Base-by-base conservation (phyloP, 2,113 vertebrate species). In the Alethe castanea region DNA sequence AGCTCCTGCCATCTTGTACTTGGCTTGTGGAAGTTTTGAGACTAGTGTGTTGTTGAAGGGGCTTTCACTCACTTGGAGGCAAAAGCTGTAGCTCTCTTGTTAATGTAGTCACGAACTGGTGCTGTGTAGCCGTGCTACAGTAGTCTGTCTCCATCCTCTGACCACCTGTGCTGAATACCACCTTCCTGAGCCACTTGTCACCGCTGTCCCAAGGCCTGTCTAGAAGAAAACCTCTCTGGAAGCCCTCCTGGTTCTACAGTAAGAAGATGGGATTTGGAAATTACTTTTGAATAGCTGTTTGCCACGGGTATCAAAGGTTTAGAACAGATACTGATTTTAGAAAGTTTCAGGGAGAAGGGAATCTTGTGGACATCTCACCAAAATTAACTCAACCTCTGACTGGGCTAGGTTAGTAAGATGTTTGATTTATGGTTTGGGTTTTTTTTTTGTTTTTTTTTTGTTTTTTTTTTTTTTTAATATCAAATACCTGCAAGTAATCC, bases 101-200 rank as follows among this genome's bases (percentile, higher is more conserved):
- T 12, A 6, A 0, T 13, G 11, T 53, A 86, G 76, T 29, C 12
- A 7, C 1, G 6, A 35, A 5, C 4, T 7, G 4, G 0, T 38
- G 19, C 47, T 36, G 3, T 0, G 11, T 1, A 69, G 28, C 5
- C 73, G 9, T 35, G 52, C 11, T 8, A 40, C 24, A 53, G 48
- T 40, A 42, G 22, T 35, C 26, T 18, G 25, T n/a, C 76, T 5
- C n/a, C 12, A 9, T 64, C 19, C 1, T 35, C 17, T 44, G 22
- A 4, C 4, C 8, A 7, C 24, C 14, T 28, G 14, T 11, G 3
- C 57, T 56, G 53, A 53, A 53, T 38, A 19, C 19, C 17, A 56
- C 1, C 19, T 42, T 0, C 1, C 17, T 53, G 7, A 29, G 50
- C 15, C 26, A 52, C 26, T 28, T 1, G 15, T 48, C 24, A 3